Conservation (phyloP, 2,797 vertebrate genomes). For the Lacerta bilineata region DNA sequence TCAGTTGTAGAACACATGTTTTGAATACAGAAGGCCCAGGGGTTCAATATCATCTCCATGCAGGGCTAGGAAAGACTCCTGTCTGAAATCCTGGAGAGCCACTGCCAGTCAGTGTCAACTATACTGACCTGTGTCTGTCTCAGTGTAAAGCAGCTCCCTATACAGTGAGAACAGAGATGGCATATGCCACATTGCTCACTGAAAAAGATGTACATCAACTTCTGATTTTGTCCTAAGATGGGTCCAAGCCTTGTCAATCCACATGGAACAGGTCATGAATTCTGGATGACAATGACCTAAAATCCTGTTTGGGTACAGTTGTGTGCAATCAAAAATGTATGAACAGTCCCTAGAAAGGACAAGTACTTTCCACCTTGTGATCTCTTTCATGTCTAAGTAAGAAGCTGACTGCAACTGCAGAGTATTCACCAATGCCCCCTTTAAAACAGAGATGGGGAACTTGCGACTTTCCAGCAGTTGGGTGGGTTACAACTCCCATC, state of each 20-base stretch:
- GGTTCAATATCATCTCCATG: no score
- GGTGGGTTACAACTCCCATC: no score
- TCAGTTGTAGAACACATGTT: no score
- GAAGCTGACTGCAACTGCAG: background rate
- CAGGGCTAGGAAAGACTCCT: no score
- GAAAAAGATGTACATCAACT: background rate
- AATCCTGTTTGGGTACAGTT: background rate
- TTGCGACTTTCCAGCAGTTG: no score
- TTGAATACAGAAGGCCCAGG: no score
- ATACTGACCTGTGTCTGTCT: no score
- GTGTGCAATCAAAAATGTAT: background rate
- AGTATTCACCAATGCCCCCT: background rate
- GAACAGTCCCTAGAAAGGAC: background rate
- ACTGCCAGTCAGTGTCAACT: no score
- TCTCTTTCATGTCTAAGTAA: background rate
- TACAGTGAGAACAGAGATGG: background rate
- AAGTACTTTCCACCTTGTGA: background rate
- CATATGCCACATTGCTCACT: background rate
- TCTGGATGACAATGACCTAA: background rate
- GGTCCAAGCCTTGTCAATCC: background rate
- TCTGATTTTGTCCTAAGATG: background rate
- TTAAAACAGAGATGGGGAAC: background rate
- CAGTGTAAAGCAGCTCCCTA: background rate
- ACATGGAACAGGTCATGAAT: background rate
- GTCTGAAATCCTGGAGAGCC: no score